Evolutionary conservation across 2,113 vertebrate species (phyloP).

Genomic region (Sinocyclocheilus anshuiensis): DNA sequence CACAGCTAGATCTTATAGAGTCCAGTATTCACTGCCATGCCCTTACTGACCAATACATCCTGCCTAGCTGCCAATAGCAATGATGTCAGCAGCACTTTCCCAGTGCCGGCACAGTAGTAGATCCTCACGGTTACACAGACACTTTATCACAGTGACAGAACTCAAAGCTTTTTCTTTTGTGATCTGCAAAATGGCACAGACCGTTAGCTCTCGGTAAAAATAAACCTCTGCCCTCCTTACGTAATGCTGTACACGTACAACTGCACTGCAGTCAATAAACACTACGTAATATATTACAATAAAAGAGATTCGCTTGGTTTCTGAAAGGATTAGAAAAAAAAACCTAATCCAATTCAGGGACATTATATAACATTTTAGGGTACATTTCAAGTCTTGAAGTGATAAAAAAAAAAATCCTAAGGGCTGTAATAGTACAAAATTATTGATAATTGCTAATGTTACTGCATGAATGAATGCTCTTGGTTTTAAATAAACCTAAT

Average conservation of each 20-base stretch:
- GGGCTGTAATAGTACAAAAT: too few relatives aligned
- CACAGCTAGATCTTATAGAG: constrained; percentile 1
- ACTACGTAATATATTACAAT: background rate
- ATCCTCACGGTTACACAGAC: background rate
- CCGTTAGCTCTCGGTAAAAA: constrained; percentile 7
- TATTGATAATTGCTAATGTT: too few relatives aligned
- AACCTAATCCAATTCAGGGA: background rate
- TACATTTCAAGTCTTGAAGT: background rate
- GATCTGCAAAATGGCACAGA: constrained; percentile 30
- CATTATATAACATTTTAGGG: background rate
- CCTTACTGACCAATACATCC: constrained; percentile 29
- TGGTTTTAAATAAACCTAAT: background rate
- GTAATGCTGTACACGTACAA: background rate
- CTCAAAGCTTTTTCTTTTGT: constrained; percentile 18
- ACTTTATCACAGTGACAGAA: constrained; percentile 30
- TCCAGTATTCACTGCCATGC: constrained; percentile 2
- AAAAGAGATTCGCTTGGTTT: background rate
- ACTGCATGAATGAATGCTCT: background rate
- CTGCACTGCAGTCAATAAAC: background rate
- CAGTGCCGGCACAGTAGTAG: constrained; percentile 4
- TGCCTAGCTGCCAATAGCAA: constrained; percentile 31
- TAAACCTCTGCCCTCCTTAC: background rate
- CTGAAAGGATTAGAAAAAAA: background rate
- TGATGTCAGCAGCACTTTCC: constrained; percentile 19
- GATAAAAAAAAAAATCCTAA: background rate